Evolutionary conservation across 2,113 vertebrate species (phyloP), one percentile per base, ranked within the genome.

Genomic region (Alaudala cheleensis): DNA sequence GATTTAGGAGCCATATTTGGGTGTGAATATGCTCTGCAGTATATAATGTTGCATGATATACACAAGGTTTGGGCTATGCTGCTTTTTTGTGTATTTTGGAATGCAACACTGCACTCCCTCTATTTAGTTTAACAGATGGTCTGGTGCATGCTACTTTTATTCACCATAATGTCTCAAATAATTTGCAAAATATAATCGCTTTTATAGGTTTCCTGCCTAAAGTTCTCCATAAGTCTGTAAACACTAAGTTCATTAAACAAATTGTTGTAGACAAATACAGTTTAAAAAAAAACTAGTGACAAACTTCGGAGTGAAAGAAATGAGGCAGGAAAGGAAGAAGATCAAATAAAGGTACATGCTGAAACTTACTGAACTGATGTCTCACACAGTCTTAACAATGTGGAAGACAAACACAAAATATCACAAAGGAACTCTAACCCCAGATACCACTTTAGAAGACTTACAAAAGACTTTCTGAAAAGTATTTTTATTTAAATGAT

Each of bases 1-100:
- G 39, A 56, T 86, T 86, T 40, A 40, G 53, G 60, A 92, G 47
- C 67, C 79, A 71, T 86, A 94, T 83, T 83, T 78, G 93, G 92
- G 62, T 86, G 79, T 70, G 69, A 83, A 70, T 86, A 80, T 67
- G 20, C 72, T 86, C 64, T 11, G 7, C 8, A 5, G 40, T 61
- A 9, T 44, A 40, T 65, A 77, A 31, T 7, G 14, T 69, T 76
- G 33, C 14, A 6, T n/a, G 51, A 70, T 70, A 49, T 24, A 71
- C 1, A 9, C 39, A 39, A 81, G 28, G 62, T 81, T 95, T 62
- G 17, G 18, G 67, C 80, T 33, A 60, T 23, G 64, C 58, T 90
- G 67, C 85, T 78, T 62, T 64, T 77, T 86, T 44, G 71, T 29
- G 2, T 76, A 24, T 64, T 86, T 86, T 49, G 47, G 67, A 87